phyloP scores from a whole-genome alignment of 2,113 vertebrate genomes.

The Phainopepla nitens region DNA sequence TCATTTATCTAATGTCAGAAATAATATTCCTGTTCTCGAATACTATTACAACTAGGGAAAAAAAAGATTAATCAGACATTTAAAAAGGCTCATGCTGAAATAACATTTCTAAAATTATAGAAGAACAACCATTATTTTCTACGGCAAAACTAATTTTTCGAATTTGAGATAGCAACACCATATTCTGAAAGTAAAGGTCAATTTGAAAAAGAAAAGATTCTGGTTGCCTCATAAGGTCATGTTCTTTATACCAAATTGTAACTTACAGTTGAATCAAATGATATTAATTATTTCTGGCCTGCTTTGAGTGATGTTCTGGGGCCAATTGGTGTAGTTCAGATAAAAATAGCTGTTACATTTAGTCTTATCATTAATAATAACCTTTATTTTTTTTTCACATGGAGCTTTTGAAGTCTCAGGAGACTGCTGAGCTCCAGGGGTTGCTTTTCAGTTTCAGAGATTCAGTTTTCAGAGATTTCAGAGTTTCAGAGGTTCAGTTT shows the following conservation, averaged over 20 bases:
- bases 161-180: neutral
- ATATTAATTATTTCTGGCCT: slow-evolving; percentile 14
- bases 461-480: neutral
- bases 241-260: slow-evolving; percentile 1
- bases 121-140: neutral
- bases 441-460: neutral
- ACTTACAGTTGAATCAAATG: neutral
- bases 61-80: slow-evolving; percentile 31
- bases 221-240: neutral
- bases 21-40: neutral
- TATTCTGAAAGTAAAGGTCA: neutral
- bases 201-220: neutral
- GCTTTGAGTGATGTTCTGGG: neutral
- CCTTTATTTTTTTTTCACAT: neutral
- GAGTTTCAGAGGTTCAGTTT: too few species aligned
- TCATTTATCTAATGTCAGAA: slow-evolving; percentile 47
- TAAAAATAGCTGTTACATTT: slow-evolving; percentile 11
- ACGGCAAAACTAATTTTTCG: neutral
- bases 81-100: neutral
- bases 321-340: neutral
- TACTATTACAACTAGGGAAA: neutral
- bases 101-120: neutral
- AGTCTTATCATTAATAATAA: neutral
- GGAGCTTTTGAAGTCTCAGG: neutral
- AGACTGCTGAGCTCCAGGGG: neutral